Base-by-base conservation (phyloP, 2,113 vertebrate species). In the Carettochelys insculpta region DNA sequence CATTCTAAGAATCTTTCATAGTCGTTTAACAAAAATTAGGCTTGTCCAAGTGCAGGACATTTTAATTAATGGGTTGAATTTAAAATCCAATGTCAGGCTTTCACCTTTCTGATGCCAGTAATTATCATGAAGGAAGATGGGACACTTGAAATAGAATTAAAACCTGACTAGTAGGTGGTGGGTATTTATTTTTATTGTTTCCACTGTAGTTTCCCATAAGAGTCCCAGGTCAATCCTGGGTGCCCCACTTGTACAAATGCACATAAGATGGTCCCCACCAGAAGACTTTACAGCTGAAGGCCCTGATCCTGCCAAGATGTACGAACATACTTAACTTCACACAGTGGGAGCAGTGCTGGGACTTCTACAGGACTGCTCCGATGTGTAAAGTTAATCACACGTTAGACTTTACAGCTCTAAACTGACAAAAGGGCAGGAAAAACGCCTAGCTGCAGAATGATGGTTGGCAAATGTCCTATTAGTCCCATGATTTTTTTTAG, bases 301-400 rank as follows among this genome's bases (percentile, higher is more conserved):
- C 79, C 5, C 84, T 93, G 76, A 92, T 95, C 90, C 87, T 89
- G 85, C 87, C 87, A 92, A 92, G 91, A 88, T 68, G 92, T 77
- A 80, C 38, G 41, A 78, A 80, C 76, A 82, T 61, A 8, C 94
- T 93, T 92, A 84, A 76, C 94, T 96, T 93, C 94, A 92, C 56
- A 5, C 93, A 94, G 85, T 80, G 81, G 93, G 95, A 92, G 92
- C 95, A 90, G 92, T 90, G 81, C 81, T 71, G 61, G 94, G 94
- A 89, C 7, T 0, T 79, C 80, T 82, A 52, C 68, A 24, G 93
- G 93, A 87, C 83, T 92, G 75, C 82, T 95, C 84, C 83, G 71
- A 79, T 84, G 87, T 78, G 89, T 87, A 50, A 53, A 52, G 89
- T 94, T 92, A 95, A 95, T 95, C 87, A 71, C 58, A 12, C 24